phyloP scores from a whole-genome alignment of 1,140 invertebrate species.

The Eciton burchellii region DNA sequence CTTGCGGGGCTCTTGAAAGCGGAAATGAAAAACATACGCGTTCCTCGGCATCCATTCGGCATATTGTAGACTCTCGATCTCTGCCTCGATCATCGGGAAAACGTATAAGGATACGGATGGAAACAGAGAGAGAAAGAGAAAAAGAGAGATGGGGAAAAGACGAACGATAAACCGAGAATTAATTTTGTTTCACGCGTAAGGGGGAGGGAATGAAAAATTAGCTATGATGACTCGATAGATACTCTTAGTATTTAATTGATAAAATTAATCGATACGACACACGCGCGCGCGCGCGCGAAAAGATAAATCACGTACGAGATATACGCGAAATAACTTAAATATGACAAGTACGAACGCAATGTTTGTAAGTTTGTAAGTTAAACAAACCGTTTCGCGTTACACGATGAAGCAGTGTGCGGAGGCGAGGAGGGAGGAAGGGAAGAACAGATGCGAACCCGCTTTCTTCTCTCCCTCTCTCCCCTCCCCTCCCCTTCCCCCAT shows the following conservation, averaged over 20 bases:
- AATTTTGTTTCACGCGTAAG: constrained; percentile 66
- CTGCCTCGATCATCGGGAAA: too few species aligned
- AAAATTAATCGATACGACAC: constrained; percentile 69
- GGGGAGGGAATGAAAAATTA: constrained; percentile 76
- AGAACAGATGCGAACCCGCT: too few species aligned
- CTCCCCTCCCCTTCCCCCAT: not conserved
- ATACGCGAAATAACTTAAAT: constrained; percentile 51
- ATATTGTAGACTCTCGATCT: too few species aligned
- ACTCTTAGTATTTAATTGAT: constrained; percentile 81
- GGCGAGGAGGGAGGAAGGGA: not conserved
- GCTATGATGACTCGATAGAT: constrained; percentile 83
- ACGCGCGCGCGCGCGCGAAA: constrained; percentile 54
- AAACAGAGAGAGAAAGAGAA: not conserved
- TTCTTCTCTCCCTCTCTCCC: not conserved
- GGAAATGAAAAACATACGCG: not conserved
- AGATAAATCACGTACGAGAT: constrained; percentile 63
- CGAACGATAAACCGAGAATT: constrained; percentile 21
- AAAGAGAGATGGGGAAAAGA: not conserved
- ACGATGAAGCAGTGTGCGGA: not conserved
- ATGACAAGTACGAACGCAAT: constrained; percentile 29
- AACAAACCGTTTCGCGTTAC: not conserved
- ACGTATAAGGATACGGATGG: not conserved
- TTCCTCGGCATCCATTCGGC: too few species aligned
- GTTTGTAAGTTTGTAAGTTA: constrained; percentile 10
- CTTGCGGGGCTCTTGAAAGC: too few species aligned